Base-by-base conservation (phyloP, 2,113 vertebrate species). In the Caloenas nicobarica region DNA sequence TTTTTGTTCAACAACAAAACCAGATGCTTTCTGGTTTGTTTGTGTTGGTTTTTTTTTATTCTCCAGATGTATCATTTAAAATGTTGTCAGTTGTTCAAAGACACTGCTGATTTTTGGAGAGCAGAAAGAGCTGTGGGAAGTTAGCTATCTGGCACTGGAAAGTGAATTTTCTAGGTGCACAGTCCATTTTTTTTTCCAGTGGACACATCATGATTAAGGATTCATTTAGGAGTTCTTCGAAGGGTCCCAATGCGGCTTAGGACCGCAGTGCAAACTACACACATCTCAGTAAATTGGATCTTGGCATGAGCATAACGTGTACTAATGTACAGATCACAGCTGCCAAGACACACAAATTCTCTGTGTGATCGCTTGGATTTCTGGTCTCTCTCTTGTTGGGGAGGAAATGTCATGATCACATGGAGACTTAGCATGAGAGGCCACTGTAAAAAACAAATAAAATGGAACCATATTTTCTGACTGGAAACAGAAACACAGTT, bases 1-100 rank as follows among this genome's bases (percentile, higher is more conserved):
- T 97, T 96, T 95, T 95, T 91, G 73, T 93, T 86, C 54, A 93
- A 95, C 93, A 94, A 96, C 66, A 87, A 95, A 97, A 97, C 95
- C 96, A 97, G 95, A 97, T 96, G 89, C 90, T 91, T 94, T 95
- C 56, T 89, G 72, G 88, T 38, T 38, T 38, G 38, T 38, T 38
- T 8, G 38, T 92, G 95, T 11, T 44, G 42, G 5, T 46, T 18
- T 44, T 44, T 89, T 94, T 40, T 80, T 82, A 68, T 60, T 90
- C 91, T 89, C 95, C 97, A 97, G 96, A 96, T 93, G 94, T 83
- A 85, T 65, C 83, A 36, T 77, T 95, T 72, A 82, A 96, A 95
- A 76, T 5, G 29, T 73, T 72, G 84, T 96, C 92, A 90, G 89
- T 86, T 95, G 40, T 86, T 94, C 54, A 89, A 95, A 96, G 92